These are phyloP conservation scores for Zygothrica quintamaculata DNA, from an alignment of 2,888 invertebrate genomes.

Conservation along the genomic window DNA sequence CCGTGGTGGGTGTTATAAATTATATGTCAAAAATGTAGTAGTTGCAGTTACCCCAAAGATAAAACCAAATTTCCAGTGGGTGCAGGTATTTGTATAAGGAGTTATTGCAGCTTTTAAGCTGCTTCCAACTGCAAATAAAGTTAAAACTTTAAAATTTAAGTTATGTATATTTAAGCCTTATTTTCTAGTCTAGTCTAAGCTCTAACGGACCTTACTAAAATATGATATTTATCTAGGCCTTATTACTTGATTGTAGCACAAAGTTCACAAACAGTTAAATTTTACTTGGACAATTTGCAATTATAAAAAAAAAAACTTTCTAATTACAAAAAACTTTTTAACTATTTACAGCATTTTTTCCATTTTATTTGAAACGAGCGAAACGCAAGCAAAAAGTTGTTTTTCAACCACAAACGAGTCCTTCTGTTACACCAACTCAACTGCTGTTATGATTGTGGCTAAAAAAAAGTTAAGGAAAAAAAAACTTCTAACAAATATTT, in stretches of 20 bases:
- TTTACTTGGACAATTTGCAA: constrained; percentile 22
- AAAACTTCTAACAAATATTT: constrained; percentile 53
- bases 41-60: too few species aligned
- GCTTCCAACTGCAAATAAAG: too few species aligned
- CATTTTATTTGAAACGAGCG: too few species aligned
- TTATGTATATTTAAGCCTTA: too few species aligned
- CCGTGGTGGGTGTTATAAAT: too few species aligned
- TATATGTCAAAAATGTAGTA: too few species aligned
- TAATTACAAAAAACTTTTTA: constrained; percentile 19
- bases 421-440: constrained; percentile 1
- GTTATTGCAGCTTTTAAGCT: too few species aligned
- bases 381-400: constrained; percentile 8
- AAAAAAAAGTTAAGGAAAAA: constrained; percentile 12
- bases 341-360: constrained; percentile 14
- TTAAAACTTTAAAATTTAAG: too few species aligned
- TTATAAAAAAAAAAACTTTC: constrained; percentile 16
- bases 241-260: not conserved
- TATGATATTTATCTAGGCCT: not conserved
- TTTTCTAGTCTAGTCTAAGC: too few species aligned
- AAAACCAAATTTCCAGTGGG: too few species aligned
- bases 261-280: constrained; percentile 8
- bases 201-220: too few species aligned
- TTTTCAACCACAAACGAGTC: constrained; percentile 7
- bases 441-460: constrained; percentile 32
- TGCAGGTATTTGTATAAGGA: too few species aligned